These are phyloP conservation scores for Trichonephila clavata DNA, from an alignment of 1,140 invertebrate species.

Conservation along the genomic window DNA sequence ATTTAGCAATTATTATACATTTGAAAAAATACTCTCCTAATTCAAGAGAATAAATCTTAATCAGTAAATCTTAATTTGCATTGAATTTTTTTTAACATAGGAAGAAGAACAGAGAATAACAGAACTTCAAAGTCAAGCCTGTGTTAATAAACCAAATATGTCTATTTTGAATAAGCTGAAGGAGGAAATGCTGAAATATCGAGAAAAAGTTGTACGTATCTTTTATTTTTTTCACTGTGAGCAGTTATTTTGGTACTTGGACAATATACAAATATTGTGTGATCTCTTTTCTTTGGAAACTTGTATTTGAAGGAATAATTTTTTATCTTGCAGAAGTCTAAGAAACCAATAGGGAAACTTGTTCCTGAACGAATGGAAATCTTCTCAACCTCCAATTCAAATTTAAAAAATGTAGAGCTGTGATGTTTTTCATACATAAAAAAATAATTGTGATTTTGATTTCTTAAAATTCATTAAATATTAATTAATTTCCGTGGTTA, in stretches of 20 bases:
- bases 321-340: conserved; percentile 80
- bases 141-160: conserved; percentile 94
- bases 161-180: conserved; percentile 95
- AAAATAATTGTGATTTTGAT: too few species aligned
- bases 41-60: too few species aligned
- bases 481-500: too few species aligned
- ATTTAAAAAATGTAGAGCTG: conserved; percentile 87
- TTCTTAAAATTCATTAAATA: too few species aligned
- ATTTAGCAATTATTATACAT: too few species aligned
- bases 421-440: background rate
- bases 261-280: background rate
- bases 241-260: background rate
- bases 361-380: conserved; percentile 86
- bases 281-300: too few species aligned
- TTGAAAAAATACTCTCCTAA: too few species aligned
- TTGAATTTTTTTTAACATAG: conserved; percentile 77
- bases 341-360: conserved; percentile 89
- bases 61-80: too few species aligned
- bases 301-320: background rate
- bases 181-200: conserved; percentile 92
- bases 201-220: conserved; percentile 79
- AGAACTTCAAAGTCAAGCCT: conserved; percentile 92
- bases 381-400: conserved; percentile 86
- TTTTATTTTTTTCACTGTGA: background rate
- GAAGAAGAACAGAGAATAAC: conserved; percentile 96